Base-by-base conservation (phyloP, 2,888 invertebrate species). In the Ophion slaviceki region DNA sequence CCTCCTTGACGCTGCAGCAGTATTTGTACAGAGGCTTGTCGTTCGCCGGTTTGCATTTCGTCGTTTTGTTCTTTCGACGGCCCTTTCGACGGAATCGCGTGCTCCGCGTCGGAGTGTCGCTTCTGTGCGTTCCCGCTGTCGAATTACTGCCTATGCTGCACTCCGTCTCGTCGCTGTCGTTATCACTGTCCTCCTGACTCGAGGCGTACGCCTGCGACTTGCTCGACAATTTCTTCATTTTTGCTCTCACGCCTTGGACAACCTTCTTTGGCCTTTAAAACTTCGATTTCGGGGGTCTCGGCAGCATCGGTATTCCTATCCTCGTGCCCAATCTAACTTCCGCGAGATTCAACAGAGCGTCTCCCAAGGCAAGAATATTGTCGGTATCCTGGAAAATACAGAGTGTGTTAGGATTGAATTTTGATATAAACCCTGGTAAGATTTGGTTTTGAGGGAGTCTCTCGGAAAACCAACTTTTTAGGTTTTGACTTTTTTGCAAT, bases 1-100 rank as follows among this genome's bases (percentile, higher is more conserved):
- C 98, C 94, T 99, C 99, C 94, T 97, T 97, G 6, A 97, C 96
- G 93, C 96, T 97, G 91, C 97, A 97, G 87, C 97, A 92, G 79
- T 92, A 94, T 85, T 93, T 94, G 77, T 94, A 94, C 20, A 94
- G 86, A 0, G 93, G 92, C 20, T 94, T 94, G 47, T 94, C 94
- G 24, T 80, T 91, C 11, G 84, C 88, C 1, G 90, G 90, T 80
- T 94, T 94, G n/a, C 87, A 87, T 71, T 86, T 88, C 1, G 90
- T 79, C 1, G 91, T 91, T 87, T 91, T 92, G 77, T 92, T 92
- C 32, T 92, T 90, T 17, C 93, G 91, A 57, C 94, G 91, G n/a
- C 94, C 94, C 80, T 93, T 94, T 8, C 92, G 91, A 82, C 89
- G 91, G 5, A 90, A 90, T 61, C 92, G 92, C 2, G 92, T 92